Percentiles rank a stretch among this genome's conserved stretches.
phyloP scores from a whole-genome alignment of 2,888 invertebrate genomes.

The Lasioglossum marginatum region DNA sequence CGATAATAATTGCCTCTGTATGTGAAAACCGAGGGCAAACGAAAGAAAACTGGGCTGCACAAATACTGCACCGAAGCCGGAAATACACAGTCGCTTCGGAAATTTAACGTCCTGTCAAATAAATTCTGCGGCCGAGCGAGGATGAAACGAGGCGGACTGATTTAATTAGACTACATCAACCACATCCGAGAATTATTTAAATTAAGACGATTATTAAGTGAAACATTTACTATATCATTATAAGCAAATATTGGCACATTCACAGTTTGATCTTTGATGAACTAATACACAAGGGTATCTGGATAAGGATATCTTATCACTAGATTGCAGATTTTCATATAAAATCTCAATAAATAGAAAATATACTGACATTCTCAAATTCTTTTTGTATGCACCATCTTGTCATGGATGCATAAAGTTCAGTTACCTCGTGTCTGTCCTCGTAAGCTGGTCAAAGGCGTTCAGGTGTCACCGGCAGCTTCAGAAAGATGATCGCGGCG shows the following conservation, averaged over 20 bases:
- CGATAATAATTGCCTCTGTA: constrained; percentile 25
- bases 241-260: no score
- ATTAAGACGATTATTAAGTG: neutral
- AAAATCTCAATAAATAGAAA: no score
- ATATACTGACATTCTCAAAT: neutral
- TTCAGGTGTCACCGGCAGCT: neutral
- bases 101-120: neutral
- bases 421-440: neutral
- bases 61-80: neutral
- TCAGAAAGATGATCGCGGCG: neutral
- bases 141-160: neutral
- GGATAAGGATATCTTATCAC: no score
- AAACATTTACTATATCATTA: neutral
- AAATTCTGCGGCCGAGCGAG: neutral
- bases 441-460: neutral
- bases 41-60: neutral
- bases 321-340: no score
- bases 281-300: no score
- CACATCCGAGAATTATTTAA: neutral
- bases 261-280: no score
- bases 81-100: neutral
- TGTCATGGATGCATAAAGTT: neutral
- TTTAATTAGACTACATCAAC: neutral
- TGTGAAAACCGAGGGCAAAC: neutral
- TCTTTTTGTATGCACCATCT: neutral